Base-by-base conservation (phyloP, 2,888 invertebrate genomes). In the Sphaerophoria rueppellii region DNA sequence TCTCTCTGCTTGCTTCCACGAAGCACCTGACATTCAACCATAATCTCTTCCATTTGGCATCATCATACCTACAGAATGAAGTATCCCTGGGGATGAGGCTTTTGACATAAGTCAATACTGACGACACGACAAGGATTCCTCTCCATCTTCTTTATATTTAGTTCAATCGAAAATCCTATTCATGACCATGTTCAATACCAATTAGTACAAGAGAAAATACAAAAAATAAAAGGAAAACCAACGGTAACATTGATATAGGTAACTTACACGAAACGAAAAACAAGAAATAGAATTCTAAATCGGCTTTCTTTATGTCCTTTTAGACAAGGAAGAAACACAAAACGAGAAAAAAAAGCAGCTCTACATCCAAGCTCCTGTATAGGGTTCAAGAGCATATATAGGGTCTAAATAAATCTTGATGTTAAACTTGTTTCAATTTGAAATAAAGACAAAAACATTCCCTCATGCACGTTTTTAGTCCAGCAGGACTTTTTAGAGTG, bases 281-380 rank as follows among this genome's bases (percentile, higher is more conserved):
- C 75, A 79, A 79, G 71, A 83, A 79, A 83, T 75, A 55, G 67
- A 79, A 83, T 79, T 83, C 74, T 75, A 79, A 79, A 79, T 79
- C 79, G 79, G 71, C 69, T 70, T 70, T 69, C 9, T 70, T 58
- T 46, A 12, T 61, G 67, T 40, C 67, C 67, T 16, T n/a, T 54
- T 24, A 40, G 24, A 24, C 24, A 24, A 24, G 24, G 24, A 24
- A 24, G 24, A 24, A 24, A 24, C 24, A 2, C 2, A 24, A 24
- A 24, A 24, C 24, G 2, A 24, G 24, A 24, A 24, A 2, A 24
- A 24, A 24, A 24, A 24, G 2, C 0, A 40, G 24, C 50, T 16
- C n/a, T 5, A 9, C 11, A 34, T 3, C 1, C 34, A 24, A 4
- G 24, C 24, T 24, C n/a, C n/a, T n/a, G n/a, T n/a, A n/a, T n/a